Conservation (phyloP, 1,140 invertebrate genomes). For the Sycophaga agraensis region DNA sequence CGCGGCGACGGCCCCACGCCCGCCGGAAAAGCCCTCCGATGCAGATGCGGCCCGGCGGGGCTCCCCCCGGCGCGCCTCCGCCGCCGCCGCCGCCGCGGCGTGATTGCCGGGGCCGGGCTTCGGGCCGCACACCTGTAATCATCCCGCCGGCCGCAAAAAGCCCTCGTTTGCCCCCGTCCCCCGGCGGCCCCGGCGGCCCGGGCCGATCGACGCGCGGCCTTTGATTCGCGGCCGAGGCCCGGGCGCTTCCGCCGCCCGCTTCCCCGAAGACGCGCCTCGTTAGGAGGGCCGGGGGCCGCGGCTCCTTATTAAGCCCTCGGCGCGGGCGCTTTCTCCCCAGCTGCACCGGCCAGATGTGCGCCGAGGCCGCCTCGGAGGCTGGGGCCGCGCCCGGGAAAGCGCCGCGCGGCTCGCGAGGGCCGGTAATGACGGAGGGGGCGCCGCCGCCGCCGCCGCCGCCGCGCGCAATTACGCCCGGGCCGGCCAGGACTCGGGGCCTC, state of each 20-base stretch:
- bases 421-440: not conserved
- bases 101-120: not conserved
- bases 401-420: no score
- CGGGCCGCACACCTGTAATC: conserved; percentile 21
- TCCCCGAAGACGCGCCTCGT: not conserved
- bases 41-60: not conserved
- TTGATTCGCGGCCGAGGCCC: not conserved
- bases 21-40: not conserved
- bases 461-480: no score
- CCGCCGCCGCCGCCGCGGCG: not conserved
- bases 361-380: not conserved
- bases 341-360: no score
- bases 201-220: not conserved
- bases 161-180: conserved; percentile 15
- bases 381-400: not conserved
- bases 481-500: no score
- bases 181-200: not conserved
- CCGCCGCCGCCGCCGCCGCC: no score
- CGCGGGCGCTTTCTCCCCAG: no score
- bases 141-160: conserved; percentile 11
- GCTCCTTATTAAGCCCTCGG: no score
- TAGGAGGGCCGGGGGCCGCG: no score
- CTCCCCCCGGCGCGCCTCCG: not conserved
- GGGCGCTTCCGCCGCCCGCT: not conserved
- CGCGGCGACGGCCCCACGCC: not conserved